Conservation (phyloP, 2,113 vertebrate genomes). For the Glareola pratincola region DNA sequence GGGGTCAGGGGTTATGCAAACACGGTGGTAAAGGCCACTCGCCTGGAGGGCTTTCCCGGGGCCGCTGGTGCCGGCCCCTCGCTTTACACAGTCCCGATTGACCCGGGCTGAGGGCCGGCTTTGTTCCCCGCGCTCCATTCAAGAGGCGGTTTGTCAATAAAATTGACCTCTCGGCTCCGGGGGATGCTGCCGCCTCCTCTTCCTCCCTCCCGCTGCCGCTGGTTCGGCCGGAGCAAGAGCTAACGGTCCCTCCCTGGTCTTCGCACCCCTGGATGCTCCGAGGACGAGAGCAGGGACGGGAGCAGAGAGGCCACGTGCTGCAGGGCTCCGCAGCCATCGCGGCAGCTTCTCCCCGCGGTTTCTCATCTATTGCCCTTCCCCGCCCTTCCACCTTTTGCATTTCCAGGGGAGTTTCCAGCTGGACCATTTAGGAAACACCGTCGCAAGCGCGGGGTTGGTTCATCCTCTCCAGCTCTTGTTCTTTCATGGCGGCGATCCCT, state of each 20-base stretch:
- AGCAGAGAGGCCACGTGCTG: background rate
- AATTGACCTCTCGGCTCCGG: background rate
- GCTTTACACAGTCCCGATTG: background rate
- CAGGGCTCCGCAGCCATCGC: rapidly evolving
- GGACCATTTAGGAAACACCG: rapidly evolving
- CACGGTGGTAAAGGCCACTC: conserved; percentile 38
- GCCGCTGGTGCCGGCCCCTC: conserved; percentile 14
- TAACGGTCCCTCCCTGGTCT: rapidly evolving
- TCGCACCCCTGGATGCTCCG: background rate
- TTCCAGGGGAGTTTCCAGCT: background rate
- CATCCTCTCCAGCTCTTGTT: background rate
- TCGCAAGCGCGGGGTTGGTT: rapidly evolving
- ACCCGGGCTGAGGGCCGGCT: background rate
- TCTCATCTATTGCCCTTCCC: background rate
- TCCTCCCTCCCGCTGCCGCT: background rate
- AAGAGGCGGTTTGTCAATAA: conserved; percentile 51
- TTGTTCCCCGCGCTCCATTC: conserved; percentile 15
- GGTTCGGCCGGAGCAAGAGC: background rate
- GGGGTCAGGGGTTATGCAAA: conserved; percentile 65
- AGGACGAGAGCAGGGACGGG: background rate
- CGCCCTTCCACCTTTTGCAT: background rate
- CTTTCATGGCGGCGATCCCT: background rate
- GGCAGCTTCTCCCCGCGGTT: rapidly evolving
- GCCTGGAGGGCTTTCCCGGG: conserved; percentile 23
- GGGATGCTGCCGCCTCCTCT: conserved; percentile 1